phyloP scores from a whole-genome alignment of 2,797 vertebrate genomes.

The Pteronotus mesoamericanus region DNA sequence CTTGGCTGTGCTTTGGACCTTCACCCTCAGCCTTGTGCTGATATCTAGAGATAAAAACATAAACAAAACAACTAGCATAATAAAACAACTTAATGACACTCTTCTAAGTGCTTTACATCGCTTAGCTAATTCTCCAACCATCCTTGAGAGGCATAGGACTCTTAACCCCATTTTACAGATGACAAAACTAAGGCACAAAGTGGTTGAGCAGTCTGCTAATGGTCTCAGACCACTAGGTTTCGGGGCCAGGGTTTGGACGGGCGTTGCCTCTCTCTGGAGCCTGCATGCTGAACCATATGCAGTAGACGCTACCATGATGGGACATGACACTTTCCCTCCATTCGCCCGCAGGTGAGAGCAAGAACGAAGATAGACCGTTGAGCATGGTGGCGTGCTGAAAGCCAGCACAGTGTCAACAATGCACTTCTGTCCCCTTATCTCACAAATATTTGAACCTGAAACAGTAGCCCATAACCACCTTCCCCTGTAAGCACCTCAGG shows the following conservation, averaged over 20 bases:
- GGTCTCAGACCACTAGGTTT: not conserved
- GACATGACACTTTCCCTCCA: rapidly evolving
- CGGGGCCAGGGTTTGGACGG: not conserved
- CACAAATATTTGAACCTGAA: not conserved
- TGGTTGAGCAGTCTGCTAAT: not conserved
- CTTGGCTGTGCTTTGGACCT: not conserved
- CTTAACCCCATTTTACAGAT: not conserved
- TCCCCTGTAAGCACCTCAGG: not conserved
- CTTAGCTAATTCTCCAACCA: not conserved
- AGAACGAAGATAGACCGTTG: rapidly evolving
- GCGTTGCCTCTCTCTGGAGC: not conserved
- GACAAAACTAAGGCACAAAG: not conserved
- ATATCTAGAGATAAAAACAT: not conserved
- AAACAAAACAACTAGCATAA: not conserved
- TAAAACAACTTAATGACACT: not conserved
- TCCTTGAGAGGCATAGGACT: not conserved
- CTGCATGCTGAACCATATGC: not conserved
- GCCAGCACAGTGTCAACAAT: not conserved
- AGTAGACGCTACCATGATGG: not conserved
- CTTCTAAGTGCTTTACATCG: not conserved
- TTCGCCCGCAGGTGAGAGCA: not conserved
- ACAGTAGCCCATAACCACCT: not conserved
- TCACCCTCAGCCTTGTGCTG: not conserved
- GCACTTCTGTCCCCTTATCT: not conserved
- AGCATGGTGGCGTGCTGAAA: rapidly evolving